These are phyloP conservation scores for Drosophila kurseongensis DNA, from an alignment of 1,140 invertebrate genomes.

Conservation along the genomic window DNA sequence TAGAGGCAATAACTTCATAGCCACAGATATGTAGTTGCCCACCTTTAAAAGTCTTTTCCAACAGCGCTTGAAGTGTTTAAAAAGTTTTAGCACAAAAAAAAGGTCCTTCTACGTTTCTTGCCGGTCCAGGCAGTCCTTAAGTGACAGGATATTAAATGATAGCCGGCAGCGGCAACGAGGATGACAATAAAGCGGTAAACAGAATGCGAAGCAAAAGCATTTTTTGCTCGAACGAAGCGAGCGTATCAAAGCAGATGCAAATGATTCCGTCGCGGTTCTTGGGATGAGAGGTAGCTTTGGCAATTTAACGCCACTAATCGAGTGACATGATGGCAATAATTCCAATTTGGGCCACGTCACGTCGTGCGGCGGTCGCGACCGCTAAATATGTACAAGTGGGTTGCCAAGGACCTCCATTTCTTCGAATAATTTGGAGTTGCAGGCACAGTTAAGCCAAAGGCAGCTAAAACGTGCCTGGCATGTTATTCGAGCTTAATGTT, in stretches of 20 bases:
- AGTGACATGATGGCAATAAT: slow-evolving; percentile 77
- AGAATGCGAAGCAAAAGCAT: slow-evolving; percentile 11
- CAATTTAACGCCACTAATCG: slow-evolving; percentile 81
- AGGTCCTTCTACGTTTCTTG: background rate
- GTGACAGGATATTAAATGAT: slow-evolving; percentile 74
- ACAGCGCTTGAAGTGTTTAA: slow-evolving; percentile 1
- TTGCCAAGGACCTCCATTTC: slow-evolving; percentile 2
- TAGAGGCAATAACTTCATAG: no score
- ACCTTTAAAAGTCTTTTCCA: background rate
- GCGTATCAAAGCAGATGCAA: slow-evolving; percentile 46
- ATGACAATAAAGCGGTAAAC: slow-evolving; percentile 16
- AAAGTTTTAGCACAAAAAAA: slow-evolving; percentile 8
- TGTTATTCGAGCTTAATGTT: slow-evolving; percentile 42
- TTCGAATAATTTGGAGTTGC: slow-evolving; percentile 21
- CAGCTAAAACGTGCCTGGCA: slow-evolving; percentile 63
- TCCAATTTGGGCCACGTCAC: slow-evolving; percentile 72
- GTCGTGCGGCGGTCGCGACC: slow-evolving; percentile 49
- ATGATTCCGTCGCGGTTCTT: slow-evolving; percentile 10
- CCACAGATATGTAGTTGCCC: background rate
- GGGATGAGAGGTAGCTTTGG: slow-evolving; percentile 41
- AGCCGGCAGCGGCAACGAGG: slow-evolving; percentile 7
- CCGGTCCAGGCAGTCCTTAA: slow-evolving; percentile 17
- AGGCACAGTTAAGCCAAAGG: slow-evolving; percentile 11
- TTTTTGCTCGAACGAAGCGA: slow-evolving; percentile 14
- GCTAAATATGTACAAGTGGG: slow-evolving; percentile 65